Percentiles rank a stretch among this genome's conserved stretches.
Conservation (phyloP, 2,888 invertebrate species). For the Deroplatys truncata region DNA sequence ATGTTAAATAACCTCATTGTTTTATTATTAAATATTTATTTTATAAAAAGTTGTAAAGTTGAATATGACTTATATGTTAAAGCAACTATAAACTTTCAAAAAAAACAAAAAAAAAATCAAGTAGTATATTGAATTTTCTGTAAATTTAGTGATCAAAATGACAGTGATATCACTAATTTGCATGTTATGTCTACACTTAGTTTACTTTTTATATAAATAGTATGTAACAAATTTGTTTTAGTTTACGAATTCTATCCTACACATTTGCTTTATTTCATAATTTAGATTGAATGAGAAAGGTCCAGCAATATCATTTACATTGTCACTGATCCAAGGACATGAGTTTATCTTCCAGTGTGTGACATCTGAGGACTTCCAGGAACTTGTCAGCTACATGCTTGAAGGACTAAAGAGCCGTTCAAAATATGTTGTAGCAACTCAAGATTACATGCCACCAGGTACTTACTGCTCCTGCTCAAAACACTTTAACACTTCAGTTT, state of each 20-base stretch:
- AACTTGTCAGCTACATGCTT: slow-evolving; percentile 77
- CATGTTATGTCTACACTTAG: no score
- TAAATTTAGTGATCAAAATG: no score
- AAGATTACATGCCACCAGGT: slow-evolving; percentile 53
- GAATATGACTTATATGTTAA: no score
- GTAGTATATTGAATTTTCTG: no score
- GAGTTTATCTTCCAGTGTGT: slow-evolving; percentile 88
- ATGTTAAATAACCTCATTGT: no score
- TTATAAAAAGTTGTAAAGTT: no score
- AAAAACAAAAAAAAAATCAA: no score
- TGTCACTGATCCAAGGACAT: slow-evolving; percentile 81
- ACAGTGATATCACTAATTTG: no score
- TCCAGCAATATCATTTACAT: slow-evolving; percentile 52
- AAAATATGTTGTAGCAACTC: slow-evolving; percentile 73
- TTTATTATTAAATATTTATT: no score
- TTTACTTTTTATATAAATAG: no score
- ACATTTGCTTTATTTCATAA: background rate
- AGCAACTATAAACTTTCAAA: no score
- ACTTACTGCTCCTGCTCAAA: slow-evolving; percentile 14
- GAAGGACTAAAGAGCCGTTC: slow-evolving; percentile 84
- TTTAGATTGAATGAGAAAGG: background rate
- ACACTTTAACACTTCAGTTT: background rate
- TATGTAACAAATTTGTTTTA: no score
- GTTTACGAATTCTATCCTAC: background rate
- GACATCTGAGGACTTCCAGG: slow-evolving; percentile 80